Conservation (phyloP, 1,140 invertebrate species). For the Trypoxylus dichotomus region DNA sequence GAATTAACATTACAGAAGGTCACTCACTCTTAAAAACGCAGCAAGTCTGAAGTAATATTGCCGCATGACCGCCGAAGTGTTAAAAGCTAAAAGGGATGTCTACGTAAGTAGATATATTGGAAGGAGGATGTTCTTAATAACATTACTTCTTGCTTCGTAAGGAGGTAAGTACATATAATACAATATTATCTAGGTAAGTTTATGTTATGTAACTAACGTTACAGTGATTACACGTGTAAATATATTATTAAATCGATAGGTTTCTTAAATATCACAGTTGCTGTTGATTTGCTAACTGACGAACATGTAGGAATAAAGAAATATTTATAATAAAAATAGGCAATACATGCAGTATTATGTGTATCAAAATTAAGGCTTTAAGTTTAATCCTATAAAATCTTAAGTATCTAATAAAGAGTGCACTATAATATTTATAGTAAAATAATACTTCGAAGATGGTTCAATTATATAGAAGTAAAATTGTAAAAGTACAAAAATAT, state of each 20-base stretch:
- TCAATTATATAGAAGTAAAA: not conserved
- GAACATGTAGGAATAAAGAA: not conserved
- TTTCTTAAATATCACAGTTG: constrained; percentile 18
- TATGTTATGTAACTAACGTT: not conserved
- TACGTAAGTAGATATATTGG: not conserved
- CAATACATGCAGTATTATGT: not conserved
- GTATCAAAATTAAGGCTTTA: not conserved
- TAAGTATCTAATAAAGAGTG: not conserved
- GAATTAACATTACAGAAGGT: constrained; percentile 24
- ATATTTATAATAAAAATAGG: not conserved
- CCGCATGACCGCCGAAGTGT: constrained; percentile 17
- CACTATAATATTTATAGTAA: not conserved
- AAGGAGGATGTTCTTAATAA: not conserved
- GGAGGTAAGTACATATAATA: not conserved
- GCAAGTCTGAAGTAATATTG: constrained; percentile 24
- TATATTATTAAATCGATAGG: not conserved
- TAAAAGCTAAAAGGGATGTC: constrained; percentile 24
- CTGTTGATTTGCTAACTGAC: constrained; percentile 12
- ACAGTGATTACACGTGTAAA: not conserved
- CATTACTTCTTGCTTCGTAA: not conserved
- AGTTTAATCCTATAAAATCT: not conserved
- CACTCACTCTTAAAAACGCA: constrained; percentile 23
- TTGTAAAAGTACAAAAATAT: constrained; percentile 4
- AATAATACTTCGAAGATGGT: too few relatives aligned
- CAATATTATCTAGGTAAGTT: not conserved